A percentile compares a stretch with the other conserved stretches of the same genome.
phyloP scores from a whole-genome alignment of 2,113 vertebrate genomes.

The Phoxinus phoxinus region DNA sequence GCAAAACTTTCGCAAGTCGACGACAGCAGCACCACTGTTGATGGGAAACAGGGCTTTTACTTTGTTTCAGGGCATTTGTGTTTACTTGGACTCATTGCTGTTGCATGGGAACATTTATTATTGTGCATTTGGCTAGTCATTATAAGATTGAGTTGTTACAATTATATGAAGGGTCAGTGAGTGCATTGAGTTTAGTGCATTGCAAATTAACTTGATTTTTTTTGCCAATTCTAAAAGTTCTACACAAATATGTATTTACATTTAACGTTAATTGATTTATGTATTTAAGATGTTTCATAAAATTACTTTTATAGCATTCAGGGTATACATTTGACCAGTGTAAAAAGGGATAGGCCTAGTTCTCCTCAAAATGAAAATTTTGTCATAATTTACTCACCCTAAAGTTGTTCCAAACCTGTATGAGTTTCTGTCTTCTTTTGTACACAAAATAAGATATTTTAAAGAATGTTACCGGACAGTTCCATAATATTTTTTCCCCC shows the following conservation, averaged over 20 bases:
- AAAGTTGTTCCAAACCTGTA: too few species aligned
- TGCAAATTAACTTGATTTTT: neutral
- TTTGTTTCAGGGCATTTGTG: neutral
- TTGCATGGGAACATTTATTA: slow-evolving; percentile 32
- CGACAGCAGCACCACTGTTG: slow-evolving; percentile 61
- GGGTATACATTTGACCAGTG: neutral
- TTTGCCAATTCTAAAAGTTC: neutral
- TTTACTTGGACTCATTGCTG: slow-evolving; percentile 6
- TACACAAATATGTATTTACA: neutral
- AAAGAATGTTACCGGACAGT: too few species aligned
- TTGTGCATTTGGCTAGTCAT: neutral
- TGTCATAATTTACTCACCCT: too few species aligned
- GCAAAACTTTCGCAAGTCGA: slow-evolving; percentile 64
- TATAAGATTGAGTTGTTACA: neutral
- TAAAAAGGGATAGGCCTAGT: too few species aligned
- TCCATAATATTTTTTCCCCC: too few species aligned
- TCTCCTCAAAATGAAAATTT: too few species aligned
- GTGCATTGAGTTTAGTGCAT: neutral
- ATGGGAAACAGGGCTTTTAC: neutral
- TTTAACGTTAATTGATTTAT: neutral
- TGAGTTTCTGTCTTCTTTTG: too few species aligned
- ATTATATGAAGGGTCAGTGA: neutral
- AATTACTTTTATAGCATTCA: neutral
- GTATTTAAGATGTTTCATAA: neutral
- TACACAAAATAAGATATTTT: too few species aligned